These are phyloP conservation scores for Malurus leucopterus DNA, from an alignment of 2,797 vertebrate genomes.

Conservation along the genomic window DNA sequence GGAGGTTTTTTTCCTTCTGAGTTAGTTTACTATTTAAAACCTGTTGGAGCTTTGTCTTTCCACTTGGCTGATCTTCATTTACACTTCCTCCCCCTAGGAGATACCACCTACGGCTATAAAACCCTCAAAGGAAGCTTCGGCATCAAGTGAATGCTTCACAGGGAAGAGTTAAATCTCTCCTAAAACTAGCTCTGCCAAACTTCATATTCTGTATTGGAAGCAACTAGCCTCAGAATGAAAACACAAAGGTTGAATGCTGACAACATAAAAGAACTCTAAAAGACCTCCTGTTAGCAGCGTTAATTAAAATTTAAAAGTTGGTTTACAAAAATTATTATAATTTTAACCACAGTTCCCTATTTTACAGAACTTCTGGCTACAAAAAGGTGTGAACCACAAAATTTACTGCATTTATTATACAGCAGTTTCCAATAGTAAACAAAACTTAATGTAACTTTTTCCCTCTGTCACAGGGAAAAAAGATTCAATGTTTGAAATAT, in stretches of 20 bases:
- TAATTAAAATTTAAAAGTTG: slow-evolving; percentile 50
- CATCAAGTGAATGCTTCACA: background rate
- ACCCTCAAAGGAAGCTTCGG: background rate
- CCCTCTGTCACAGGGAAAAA: background rate
- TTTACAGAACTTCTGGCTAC: slow-evolving; percentile 23
- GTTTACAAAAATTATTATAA: slow-evolving; percentile 27
- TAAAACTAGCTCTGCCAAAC: slow-evolving; percentile 49
- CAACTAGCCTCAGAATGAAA: slow-evolving; percentile 44
- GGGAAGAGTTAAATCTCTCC: slow-evolving; percentile 48
- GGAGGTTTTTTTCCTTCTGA: background rate
- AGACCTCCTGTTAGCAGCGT: background rate
- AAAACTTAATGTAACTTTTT: background rate
- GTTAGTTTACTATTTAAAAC: slow-evolving; percentile 45
- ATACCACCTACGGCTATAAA: slow-evolving; percentile 3
- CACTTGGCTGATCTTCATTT: background rate
- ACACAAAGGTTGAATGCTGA: slow-evolving; percentile 39
- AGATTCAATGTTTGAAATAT: background rate
- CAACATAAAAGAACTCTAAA: slow-evolving; percentile 34
- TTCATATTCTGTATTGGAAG: slow-evolving; percentile 55
- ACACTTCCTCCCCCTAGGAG: slow-evolving; percentile 5
- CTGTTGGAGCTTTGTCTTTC: slow-evolving; percentile 10
- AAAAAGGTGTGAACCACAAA: slow-evolving; percentile 6
- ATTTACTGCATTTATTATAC: slow-evolving; percentile 1
- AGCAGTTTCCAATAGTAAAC: background rate
- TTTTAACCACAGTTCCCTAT: slow-evolving; percentile 1